Base-by-base conservation (phyloP, 2,888 invertebrate genomes). In the Masnerella sp. region DNA sequence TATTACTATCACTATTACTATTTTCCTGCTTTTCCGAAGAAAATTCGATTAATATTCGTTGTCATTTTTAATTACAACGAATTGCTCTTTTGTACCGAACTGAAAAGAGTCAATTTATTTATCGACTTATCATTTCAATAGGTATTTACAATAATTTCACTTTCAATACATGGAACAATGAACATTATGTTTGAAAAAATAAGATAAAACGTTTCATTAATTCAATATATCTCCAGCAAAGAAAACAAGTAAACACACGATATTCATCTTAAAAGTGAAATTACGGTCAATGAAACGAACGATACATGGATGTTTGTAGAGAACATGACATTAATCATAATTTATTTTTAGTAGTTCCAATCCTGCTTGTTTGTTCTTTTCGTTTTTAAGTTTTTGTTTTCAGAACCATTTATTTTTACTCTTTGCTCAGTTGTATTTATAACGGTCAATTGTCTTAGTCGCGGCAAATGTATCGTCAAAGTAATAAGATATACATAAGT, bases 191-290 rank as follows among this genome's bases (percentile, higher is more conserved):
- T n/a, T n/a, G 15, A 9, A 47, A 47, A 30, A 47, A 30, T 30
- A 30, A 5, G 17, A 38, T 30, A 28, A 30, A 1, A 28, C 28
- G 9, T 54, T 25, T 20, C 14, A 25, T 56, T 1, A 42, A 42
- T n/a, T 0, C 28, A 32, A 56, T 15, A 32, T 30, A 34, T 11
- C 22, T 14, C 0, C 12, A 14, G 15, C 22, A 34, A 45, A 28
- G 45, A 36, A 47, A 59, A 47, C 36, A 59, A 34, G 22, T 36
- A 25, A 45, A 45, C 45, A 15, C 3, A n/a, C 20, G 42, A 56
- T 56, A 32, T 5, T 59, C 20, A 49, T 59, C 14, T 42, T 5
- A 49, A 59, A 59, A 59, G 14, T 59, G 28, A 38, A 47, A 59
- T 47, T 47, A 59, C 45, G 36, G 58, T 59, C 45, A 47, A 58